These are phyloP conservation scores for Crotalus tigris DNA, from an alignment of 2,113 vertebrate genomes.

Conservation along the genomic window DNA sequence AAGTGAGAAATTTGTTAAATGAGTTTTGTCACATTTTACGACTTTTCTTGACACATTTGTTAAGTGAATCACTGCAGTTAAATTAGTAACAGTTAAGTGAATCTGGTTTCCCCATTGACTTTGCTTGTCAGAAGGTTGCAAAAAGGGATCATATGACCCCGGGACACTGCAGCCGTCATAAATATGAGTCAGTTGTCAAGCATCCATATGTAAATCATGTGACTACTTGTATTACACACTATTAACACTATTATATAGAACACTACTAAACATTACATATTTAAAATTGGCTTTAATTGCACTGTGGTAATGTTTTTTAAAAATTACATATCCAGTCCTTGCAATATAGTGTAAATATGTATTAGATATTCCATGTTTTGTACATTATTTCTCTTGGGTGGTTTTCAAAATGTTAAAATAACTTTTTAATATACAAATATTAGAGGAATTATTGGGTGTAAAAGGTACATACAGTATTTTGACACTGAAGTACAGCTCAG, in stretches of 20 bases:
- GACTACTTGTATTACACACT: not conserved
- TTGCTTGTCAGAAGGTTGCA: not conserved
- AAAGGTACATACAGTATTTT: not conserved
- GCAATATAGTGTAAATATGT: not conserved
- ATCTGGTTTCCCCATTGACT: not conserved
- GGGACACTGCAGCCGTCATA: not conserved
- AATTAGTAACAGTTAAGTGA: not conserved
- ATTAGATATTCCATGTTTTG: not conserved
- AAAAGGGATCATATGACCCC: not conserved
- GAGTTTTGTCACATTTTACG: not conserved
- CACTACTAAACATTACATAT: not conserved
- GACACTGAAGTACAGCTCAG: not conserved
- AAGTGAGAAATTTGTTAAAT: not conserved
- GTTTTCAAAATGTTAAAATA: not conserved
- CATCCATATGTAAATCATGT: not conserved
- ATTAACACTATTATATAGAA: not conserved
- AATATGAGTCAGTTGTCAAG: not conserved
- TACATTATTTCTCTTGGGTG: not conserved
- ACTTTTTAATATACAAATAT: not conserved
- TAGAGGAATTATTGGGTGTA: not conserved
- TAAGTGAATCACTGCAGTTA: not conserved
- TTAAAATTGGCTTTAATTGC: not conserved
- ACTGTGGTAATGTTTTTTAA: not conserved
- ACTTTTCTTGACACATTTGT: not conserved
- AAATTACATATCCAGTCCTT: not conserved